phyloP scores from a whole-genome alignment of 2,113 vertebrate genomes.

The Tinamus guttatus region DNA sequence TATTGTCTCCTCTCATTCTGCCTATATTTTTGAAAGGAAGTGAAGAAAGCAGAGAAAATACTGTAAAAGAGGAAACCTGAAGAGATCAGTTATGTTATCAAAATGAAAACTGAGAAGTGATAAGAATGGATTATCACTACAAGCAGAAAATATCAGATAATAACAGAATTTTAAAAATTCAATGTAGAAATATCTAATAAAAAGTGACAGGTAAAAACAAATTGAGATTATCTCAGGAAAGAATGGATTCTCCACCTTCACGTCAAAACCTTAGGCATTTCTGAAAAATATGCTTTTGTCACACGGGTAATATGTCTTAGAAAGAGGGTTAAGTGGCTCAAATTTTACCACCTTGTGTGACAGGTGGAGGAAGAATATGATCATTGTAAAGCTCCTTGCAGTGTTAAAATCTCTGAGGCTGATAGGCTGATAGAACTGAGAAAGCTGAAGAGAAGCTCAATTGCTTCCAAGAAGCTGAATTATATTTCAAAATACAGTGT shows the following conservation, averaged over 20 bases:
- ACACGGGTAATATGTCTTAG: background rate
- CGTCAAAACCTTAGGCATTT: background rate
- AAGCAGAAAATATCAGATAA: background rate
- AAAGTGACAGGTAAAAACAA: background rate
- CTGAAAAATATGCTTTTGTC: background rate
- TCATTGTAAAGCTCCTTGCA: rapidly evolving
- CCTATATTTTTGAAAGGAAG: background rate
- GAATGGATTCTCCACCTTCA: background rate
- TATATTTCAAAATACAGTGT: background rate
- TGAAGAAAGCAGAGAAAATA: background rate
- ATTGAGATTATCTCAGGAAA: background rate
- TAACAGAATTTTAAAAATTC: background rate
- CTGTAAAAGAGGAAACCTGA: background rate
- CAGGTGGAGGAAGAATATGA: rapidly evolving
- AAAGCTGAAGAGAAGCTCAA: background rate
- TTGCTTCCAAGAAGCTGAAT: background rate
- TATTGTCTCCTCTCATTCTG: background rate
- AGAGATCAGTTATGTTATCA: background rate
- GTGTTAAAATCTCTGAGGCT: background rate
- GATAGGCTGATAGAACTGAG: background rate
- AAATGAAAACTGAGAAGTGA: background rate
- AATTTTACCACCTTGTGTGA: background rate
- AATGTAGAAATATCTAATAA: background rate
- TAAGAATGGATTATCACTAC: background rate
- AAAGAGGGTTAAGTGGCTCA: background rate